Evolutionary conservation across 2,113 vertebrate species (phyloP).

Genomic region (Tachysurus fulvidraco): DNA sequence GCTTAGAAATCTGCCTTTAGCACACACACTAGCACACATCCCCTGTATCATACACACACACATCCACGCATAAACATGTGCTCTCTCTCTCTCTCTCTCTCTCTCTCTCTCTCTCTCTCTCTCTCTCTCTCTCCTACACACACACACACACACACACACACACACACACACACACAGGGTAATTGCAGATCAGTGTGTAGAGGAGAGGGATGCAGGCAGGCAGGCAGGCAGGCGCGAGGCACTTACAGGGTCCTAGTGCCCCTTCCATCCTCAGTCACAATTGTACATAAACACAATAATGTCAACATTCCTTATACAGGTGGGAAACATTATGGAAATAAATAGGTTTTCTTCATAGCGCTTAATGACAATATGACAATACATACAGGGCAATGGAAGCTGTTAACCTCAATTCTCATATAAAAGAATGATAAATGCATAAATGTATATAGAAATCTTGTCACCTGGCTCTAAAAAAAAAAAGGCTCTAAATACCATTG

Average conservation of each 20-base stretch:
- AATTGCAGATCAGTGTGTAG: slow-evolving; percentile 69
- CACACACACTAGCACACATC: slow-evolving; percentile 57
- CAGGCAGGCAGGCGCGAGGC: slow-evolving; percentile 58
- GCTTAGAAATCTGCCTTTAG: slow-evolving; percentile 57
- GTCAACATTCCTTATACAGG: background rate
- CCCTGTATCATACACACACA: slow-evolving; percentile 50
- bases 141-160: slow-evolving; percentile 53
- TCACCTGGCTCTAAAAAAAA: background rate
- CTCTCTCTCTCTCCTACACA: background rate
- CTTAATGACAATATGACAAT: background rate
- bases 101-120: slow-evolving; percentile 47
- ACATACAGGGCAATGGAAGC: background rate
- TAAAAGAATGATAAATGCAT: background rate
- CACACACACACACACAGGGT: slow-evolving; percentile 60
- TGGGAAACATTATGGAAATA: background rate
- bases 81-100: slow-evolving; percentile 41
- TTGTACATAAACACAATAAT: background rate
- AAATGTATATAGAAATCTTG: background rate
- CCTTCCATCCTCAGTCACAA: background rate
- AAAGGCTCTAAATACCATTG: background rate
- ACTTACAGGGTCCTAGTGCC: slow-evolving; percentile 77
- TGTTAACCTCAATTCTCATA: background rate
- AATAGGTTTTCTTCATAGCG: background rate
- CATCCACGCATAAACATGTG: slow-evolving; percentile 52
- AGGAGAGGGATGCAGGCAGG: slow-evolving; percentile 62